A percentile compares a stretch with the other conserved stretches of the same genome.
These are phyloP conservation scores for Leptocoma aspasia DNA, from an alignment of 2,113 vertebrate species.

Conservation along the genomic window DNA sequence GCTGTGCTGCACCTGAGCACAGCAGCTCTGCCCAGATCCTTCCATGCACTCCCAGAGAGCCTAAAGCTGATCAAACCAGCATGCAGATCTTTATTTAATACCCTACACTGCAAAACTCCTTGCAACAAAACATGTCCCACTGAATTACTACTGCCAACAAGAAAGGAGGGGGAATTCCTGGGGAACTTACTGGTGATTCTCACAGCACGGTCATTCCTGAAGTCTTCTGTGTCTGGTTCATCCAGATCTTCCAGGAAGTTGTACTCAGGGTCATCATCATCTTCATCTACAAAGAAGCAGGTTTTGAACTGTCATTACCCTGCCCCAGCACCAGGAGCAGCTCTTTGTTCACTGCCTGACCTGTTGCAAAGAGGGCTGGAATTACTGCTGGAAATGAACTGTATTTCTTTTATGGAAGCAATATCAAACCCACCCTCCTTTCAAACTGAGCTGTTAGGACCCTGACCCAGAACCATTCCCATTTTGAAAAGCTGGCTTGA, in stretches of 20 bases:
- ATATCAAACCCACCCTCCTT: background rate
- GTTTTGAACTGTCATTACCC: background rate
- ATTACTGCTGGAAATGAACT: background rate
- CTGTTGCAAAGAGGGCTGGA: background rate
- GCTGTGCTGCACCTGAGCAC: background rate
- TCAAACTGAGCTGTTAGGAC: background rate
- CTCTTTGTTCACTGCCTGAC: background rate
- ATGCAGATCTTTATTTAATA: background rate
- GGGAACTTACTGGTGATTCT: conserved; percentile 91
- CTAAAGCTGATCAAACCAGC: background rate
- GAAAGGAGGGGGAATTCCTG: background rate
- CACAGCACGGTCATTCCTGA: conserved; percentile 92
- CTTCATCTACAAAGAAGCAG: conserved; percentile 78
- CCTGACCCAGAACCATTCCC: background rate
- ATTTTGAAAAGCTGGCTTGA: background rate
- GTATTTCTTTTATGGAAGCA: background rate
- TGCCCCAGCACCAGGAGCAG: background rate
- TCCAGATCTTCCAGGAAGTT: conserved; percentile 91
- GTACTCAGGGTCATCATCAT: conserved; percentile 95
- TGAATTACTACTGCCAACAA: background rate
- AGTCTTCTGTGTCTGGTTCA: conserved; percentile 92
- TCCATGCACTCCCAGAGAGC: accelerated
- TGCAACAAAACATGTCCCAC: background rate
- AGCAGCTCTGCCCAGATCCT: background rate
- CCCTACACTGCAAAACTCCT: background rate